A percentile compares a stretch with the other conserved stretches of the same genome.
Conservation (phyloP, 2,797 vertebrate species). For the Onychomys torridus region DNA sequence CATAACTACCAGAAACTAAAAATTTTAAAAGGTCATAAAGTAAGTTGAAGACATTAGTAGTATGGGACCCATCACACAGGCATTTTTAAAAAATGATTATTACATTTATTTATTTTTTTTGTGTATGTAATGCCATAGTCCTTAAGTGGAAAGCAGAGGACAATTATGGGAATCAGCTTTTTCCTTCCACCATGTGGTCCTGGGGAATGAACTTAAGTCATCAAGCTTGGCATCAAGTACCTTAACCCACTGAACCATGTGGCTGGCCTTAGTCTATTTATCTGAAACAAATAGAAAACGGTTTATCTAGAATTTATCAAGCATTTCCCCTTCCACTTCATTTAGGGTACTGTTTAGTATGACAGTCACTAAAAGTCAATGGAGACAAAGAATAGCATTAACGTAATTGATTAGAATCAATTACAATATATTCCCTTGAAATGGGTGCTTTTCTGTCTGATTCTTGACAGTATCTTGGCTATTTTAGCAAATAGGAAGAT, state of each 20-base stretch:
- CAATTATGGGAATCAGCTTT: background rate
- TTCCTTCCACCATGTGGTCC: background rate
- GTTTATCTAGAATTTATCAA: background rate
- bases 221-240: background rate
- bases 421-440: background rate
- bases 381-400: background rate
- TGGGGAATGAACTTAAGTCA: background rate
- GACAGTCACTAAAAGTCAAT: background rate
- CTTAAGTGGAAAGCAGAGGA: background rate
- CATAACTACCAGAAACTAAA: background rate
- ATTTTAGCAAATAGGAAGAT: slow-evolving; percentile 13
- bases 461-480: background rate
- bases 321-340: background rate
- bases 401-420: background rate
- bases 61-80: background rate
- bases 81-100: background rate
- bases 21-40: background rate
- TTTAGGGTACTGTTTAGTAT: background rate
- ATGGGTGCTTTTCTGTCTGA: background rate
- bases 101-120: background rate
- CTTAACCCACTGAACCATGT: background rate
- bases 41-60: background rate
- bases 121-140: background rate
- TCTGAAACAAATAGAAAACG: background rate
- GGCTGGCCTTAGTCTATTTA: background rate